These are phyloP conservation scores for Ameiurus melas DNA, from an alignment of 2,113 vertebrate species.

Conservation along the genomic window DNA sequence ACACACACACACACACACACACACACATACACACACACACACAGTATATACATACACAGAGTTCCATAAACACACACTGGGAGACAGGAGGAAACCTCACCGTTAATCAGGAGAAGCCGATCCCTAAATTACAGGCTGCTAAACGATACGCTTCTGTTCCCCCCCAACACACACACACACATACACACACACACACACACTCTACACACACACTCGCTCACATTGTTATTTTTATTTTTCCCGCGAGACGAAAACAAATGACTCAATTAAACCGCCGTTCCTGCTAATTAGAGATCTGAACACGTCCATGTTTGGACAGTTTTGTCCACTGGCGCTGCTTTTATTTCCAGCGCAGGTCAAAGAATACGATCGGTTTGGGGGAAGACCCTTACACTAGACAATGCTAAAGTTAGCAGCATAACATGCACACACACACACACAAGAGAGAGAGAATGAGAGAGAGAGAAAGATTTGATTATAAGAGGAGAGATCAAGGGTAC, in stretches of 20 bases:
- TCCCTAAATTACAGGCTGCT: slow-evolving; percentile 37
- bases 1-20: too few relatives aligned
- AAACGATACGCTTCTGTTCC: slow-evolving; percentile 58
- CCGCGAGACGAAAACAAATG: slow-evolving; percentile 63
- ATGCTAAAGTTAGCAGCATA: slow-evolving; percentile 15
- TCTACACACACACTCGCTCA: not conserved
- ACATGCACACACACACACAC: not conserved
- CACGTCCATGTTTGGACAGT: slow-evolving; percentile 59
- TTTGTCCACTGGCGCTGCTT: slow-evolving; percentile 43
- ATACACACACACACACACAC: not conserved
- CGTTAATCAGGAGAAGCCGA: slow-evolving; percentile 33
- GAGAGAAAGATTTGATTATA: not conserved
- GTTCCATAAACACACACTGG: not conserved
- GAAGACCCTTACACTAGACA: slow-evolving; percentile 17
- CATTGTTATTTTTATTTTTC: slow-evolving; percentile 53
- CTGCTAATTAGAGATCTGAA: slow-evolving; percentile 65
- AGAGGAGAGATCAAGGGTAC: not conserved
- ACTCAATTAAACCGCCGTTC: slow-evolving; percentile 67
- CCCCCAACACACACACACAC: slow-evolving; percentile 34
- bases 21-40: not conserved
- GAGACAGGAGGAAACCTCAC: slow-evolving; percentile 23
- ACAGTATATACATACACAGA: not conserved
- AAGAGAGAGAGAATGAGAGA: not conserved
- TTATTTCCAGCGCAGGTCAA: not conserved
- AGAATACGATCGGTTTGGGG: not conserved